phyloP scores from a whole-genome alignment of 2,888 invertebrate species.

The Caenorhabditis becei region DNA sequence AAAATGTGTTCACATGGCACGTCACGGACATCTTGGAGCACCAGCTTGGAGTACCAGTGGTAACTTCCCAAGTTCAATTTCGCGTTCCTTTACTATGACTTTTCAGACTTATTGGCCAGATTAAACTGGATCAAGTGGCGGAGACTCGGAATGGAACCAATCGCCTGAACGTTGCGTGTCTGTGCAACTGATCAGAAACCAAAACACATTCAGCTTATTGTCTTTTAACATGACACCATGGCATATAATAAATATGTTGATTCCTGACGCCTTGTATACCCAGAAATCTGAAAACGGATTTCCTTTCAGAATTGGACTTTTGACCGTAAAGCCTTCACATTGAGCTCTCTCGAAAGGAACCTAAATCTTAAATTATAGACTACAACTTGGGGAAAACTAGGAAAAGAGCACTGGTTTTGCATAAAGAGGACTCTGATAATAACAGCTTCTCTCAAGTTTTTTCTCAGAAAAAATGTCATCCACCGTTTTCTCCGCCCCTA shows the following conservation, averaged over 20 bases:
- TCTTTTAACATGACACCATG: background rate
- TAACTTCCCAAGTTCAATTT: slow-evolving; percentile 28
- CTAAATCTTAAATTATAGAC: background rate
- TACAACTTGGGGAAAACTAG: background rate
- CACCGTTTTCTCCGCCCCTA: background rate
- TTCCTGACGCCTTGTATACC: background rate
- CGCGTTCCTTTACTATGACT: background rate
- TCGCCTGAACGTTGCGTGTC: slow-evolving; percentile 52
- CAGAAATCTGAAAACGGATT: background rate
- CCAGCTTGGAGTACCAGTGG: slow-evolving; percentile 81
- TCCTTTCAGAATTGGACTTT: background rate
- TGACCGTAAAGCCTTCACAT: background rate
- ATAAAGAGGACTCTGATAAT: background rate
- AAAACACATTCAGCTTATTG: slow-evolving; percentile 1
- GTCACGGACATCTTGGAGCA: slow-evolving; percentile 68
- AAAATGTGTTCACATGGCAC: slow-evolving; percentile 69
- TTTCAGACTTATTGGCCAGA: slow-evolving; percentile 93
- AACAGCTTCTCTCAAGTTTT: background rate
- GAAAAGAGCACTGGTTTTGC: background rate
- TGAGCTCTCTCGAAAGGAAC: background rate
- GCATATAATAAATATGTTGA: background rate
- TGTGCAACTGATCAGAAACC: background rate
- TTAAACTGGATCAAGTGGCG: slow-evolving; percentile 99
- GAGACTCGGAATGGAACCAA: slow-evolving; percentile 89
- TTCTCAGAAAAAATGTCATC: background rate